These are phyloP conservation scores for Hyles vespertilio DNA, from an alignment of 1,140 invertebrate genomes.

Conservation along the genomic window DNA sequence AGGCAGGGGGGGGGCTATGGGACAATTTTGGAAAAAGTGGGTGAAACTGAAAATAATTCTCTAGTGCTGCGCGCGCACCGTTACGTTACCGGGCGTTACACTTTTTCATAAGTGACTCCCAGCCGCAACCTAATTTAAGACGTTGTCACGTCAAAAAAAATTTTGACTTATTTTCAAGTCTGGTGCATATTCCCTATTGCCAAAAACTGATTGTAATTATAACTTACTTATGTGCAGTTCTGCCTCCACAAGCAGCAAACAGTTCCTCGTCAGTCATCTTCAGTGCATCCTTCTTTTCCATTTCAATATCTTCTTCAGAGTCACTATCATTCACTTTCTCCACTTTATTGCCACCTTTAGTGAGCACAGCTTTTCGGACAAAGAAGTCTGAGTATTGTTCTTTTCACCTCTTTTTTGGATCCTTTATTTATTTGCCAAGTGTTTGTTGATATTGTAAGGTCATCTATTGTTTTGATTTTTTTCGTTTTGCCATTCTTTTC, in stretches of 20 bases:
- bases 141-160: too few relatives aligned
- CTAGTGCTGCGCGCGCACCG: too few relatives aligned
- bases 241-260: constrained; percentile 84
- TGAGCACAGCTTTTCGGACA: constrained; percentile 68
- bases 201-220: not conserved
- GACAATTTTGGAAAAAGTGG: too few relatives aligned
- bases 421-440: constrained; percentile 53
- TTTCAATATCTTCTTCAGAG: constrained; percentile 32
- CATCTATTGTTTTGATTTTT: constrained; percentile 53
- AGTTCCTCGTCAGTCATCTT: constrained; percentile 85
- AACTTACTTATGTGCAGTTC: constrained; percentile 87
- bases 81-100: too few relatives aligned
- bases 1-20: too few relatives aligned
- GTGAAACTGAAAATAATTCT: too few relatives aligned
- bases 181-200: too few relatives aligned
- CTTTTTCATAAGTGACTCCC: too few relatives aligned
- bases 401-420: constrained; percentile 28
- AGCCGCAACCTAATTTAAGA: too few relatives aligned
- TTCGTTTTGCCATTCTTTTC: constrained; percentile 61
- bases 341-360: constrained; percentile 53
- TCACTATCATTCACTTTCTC: constrained; percentile 42
- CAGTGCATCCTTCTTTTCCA: constrained; percentile 36
- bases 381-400: constrained; percentile 63
- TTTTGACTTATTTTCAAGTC: too few relatives aligned
- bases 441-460: constrained; percentile 57